Percentiles rank a stretch among this genome's conserved stretches.
Conservation (phyloP, 2,797 vertebrate species). For the Pyrocephalus nanus region DNA sequence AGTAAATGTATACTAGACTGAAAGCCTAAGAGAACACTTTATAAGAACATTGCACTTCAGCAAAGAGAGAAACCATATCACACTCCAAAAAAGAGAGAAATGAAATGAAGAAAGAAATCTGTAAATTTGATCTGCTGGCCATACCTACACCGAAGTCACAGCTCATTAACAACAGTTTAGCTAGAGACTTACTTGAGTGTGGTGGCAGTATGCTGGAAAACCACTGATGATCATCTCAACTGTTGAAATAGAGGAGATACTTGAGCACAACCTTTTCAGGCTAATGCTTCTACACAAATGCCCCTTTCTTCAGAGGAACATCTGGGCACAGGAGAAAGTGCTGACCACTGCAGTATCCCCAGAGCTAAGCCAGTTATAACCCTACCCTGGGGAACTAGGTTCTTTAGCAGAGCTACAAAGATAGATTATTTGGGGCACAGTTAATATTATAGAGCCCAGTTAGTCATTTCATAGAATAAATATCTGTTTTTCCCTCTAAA, state of each 20-base stretch:
- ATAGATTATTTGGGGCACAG: not conserved
- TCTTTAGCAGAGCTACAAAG: not conserved
- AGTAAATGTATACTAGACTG: not conserved
- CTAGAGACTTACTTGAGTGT: not conserved
- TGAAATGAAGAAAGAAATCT: rapidly evolving
- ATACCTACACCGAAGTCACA: not conserved
- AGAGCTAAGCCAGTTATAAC: not conserved
- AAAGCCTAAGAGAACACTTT: not conserved
- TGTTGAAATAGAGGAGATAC: not conserved
- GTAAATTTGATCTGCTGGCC: not conserved
- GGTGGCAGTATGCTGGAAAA: not conserved
- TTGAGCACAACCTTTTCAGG: not conserved
- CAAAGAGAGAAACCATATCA: not conserved
- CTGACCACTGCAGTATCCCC: not conserved
- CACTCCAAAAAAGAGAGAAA: not conserved
- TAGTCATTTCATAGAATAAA: not conserved
- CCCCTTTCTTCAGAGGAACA: not conserved
- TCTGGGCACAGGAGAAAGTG: not conserved
- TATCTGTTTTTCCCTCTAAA: not conserved
- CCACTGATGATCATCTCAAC: not conserved
- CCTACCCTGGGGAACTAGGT: rapidly evolving
- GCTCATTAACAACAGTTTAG: not conserved
- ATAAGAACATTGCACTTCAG: not conserved
- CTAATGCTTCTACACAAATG: not conserved
- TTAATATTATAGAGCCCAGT: not conserved